Base-by-base conservation (phyloP, 2,797 vertebrate genomes). In the Telmatherina bonti region DNA sequence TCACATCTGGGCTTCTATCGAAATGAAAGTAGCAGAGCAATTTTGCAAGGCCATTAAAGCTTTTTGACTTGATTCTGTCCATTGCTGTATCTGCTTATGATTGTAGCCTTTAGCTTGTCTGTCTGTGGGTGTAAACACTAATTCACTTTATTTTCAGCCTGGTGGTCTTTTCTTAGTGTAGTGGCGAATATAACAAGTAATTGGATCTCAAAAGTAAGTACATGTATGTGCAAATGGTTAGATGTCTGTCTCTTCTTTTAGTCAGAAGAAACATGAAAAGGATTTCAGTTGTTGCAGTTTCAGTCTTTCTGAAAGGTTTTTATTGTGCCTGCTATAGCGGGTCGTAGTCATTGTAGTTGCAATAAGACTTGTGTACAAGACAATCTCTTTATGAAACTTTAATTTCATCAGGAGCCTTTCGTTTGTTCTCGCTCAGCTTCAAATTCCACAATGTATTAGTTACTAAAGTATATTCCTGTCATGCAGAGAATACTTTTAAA, bases 1-100 rank as follows among this genome's bases (percentile, higher is more conserved):
- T 81, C 68, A 70, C 81, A 86, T 89, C 88, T 85, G 82, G 69
- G 72, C 76, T 76, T 71, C 81, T 68, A 76, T 67, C 5, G 36
- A 67, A 70, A 70, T 82, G 78, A 53, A 76, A 81, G 77, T 82
- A 77, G 81, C 69, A 69, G 74, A 76, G 78, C 62, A 81, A 78
- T 85, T 76, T 82, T 78, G 62, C 53, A 70, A 78, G 35, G 43
- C 70, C 73, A 83, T 78, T 79, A 78, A 74, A 68, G 64, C 72
- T 81, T 81, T 84, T 76, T 79, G 60, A 73, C 62, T 78, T 51
- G 51, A 83, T 76, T 87, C 55, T 84, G 71, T 83, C 77, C 83
- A 85, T 79, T 81, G 69, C 81, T 78, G 26, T 41, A 76, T 71
- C 72, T 89, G 62, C 27, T 69, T 71, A 68, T 77, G 77, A 85